A percentile compares a stretch with the other conserved stretches of the same genome.
These are phyloP conservation scores for Harlomillsia oculata DNA, from an alignment of 1,140 invertebrate genomes.

Conservation along the genomic window DNA sequence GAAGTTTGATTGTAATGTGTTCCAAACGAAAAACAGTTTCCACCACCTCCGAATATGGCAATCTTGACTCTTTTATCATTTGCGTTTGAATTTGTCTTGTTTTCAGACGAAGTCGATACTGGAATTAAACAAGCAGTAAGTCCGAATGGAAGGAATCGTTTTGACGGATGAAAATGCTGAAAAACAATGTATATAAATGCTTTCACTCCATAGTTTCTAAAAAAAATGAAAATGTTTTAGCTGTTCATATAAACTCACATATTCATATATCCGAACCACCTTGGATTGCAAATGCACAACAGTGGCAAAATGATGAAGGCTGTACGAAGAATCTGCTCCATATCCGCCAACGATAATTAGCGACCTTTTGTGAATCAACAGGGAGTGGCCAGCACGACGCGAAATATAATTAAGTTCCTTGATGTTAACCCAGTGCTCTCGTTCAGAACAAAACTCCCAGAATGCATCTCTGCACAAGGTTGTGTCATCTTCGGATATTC, in stretches of 20 bases:
- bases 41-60: constrained; percentile 31
- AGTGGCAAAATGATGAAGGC: constrained; percentile 22
- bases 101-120: too few species aligned
- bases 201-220: too few species aligned
- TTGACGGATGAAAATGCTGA: constrained; percentile 1
- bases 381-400: constrained; percentile 19
- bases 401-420: constrained; percentile 12
- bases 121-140: constrained; percentile 12
- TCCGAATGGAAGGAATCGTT: constrained; percentile 30
- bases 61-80: not conserved
- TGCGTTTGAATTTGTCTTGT: not conserved
- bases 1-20: constrained; percentile 31
- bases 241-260: constrained; percentile 3
- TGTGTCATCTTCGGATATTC: constrained; percentile 15
- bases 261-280: constrained; percentile 1
- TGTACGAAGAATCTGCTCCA: constrained; percentile 22
- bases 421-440: constrained; percentile 19
- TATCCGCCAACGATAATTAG: constrained; percentile 33
- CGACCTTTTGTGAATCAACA: constrained; percentile 10
- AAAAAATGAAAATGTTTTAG: not conserved
- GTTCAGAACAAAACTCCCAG: constrained; percentile 11
- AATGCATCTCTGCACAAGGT: constrained; percentile 17
- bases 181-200: too few species aligned
- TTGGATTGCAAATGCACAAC: constrained; percentile 22
- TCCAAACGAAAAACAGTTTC: constrained; percentile 34